Evolutionary conservation across 2,888 invertebrate genomes (phyloP), one percentile per base, ranked within the genome.

Genomic region (Patella depressa): DNA sequence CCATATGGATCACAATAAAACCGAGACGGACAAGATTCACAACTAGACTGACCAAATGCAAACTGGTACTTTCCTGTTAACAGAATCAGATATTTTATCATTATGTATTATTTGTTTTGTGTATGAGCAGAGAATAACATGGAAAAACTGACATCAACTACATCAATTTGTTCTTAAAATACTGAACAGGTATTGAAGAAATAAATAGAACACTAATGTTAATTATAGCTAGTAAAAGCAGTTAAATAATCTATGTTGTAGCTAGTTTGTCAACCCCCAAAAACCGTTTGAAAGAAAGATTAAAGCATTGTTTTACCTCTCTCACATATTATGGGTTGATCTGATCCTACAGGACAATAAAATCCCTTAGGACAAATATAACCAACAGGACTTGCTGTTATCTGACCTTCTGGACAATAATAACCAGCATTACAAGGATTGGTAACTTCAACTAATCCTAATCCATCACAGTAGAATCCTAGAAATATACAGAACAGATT

Each of bases 1-100:
- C 89, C 89, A 75, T 81, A 87, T 2, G 90, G 90, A 80, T 91
- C 90, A 81, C 91, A 91, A 84, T 90, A 91, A 34, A 75, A 82
- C 19, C 89, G 80, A 2, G 82, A 53, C 2, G 85, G 85, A 78
- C 91, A 91, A 3, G 70, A 72, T 5, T 84, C 78, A 79, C 90
- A 91, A 0, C 80, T 78, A 2, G 83, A 76, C 76, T 84, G 79
- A 4, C 84, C 85, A 3, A 70, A 70, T 15, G 77, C 71, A 53
- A 82, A 81, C 72, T 89, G 88, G 80, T 88, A 90, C n/a, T 72
- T 78, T 34, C 89, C 88, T 88, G 81, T 12, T 71, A 73, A 65
- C 14, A 57, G 69, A 74, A 17, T 70, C 15, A 4, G 53, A 29
- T 15, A 17, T n/a, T n/a, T 72, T 17, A n/a, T 54, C 57, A 71